Base-by-base conservation (phyloP, 1,140 invertebrate genomes). In the Tigriopus japonicus region DNA sequence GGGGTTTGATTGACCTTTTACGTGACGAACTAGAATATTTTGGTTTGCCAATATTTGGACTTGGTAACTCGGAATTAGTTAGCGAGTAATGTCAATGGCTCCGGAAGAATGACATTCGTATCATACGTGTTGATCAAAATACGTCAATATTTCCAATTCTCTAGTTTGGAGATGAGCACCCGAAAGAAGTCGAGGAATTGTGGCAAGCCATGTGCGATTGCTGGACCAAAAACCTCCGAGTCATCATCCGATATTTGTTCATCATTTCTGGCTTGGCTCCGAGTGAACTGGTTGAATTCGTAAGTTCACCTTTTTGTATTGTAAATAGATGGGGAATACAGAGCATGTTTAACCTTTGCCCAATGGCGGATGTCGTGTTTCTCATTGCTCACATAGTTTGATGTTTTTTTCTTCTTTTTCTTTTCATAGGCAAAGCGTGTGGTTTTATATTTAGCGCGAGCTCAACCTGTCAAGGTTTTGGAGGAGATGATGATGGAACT, bases 401-500 rank as follows among this genome's bases (percentile, higher is more conserved):
- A 9, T 12, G 56, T 10, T 52, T 61, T 51, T 40, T 35, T 17
- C 10, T 52, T 61, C 35, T 40, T 35, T 17, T 21, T 60, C 59
- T 58, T 15, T 58, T 23, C 49, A 51, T 62, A 95, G 87, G 87
- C 91, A 0, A 98, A 98, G 73, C 79, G 91, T 40, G 91, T 98
- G 2, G 84, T 92, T 5, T 72, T 94, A 0, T 97, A 93, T 73
- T 72, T 98, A 64, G 90, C 88, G 0, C 75, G 90, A 62, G 85
- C 90, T 0, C 80, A 86, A 56, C 86, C 92, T 0, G 88, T 94
- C 69, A 78, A 88, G 52, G 77, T 98, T 1, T 77, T 98, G 2
- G 91, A 98, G 67, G 91, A 98, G 71, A 83, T 98, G 74, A 93
- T 98, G 86, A 83, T 83, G 13, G 93, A 98, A 73, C 75, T 99